Evolutionary conservation across 2,113 vertebrate genomes (phyloP).

Genomic region (Megaceryle torquata): DNA sequence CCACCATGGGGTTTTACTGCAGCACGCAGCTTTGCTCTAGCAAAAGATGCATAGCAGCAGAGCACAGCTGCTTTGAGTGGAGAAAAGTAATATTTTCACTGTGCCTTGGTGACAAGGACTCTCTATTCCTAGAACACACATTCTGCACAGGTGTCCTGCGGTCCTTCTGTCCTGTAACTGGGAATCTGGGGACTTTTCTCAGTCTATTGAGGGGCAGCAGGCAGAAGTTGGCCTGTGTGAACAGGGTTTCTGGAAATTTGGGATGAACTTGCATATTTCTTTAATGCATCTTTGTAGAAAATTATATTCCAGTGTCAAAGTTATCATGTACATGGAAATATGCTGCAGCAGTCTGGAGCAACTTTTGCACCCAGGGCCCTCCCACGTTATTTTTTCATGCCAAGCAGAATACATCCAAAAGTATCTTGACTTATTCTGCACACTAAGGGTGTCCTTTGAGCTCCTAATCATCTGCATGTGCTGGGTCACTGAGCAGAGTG

Average conservation of each 20-base stretch:
- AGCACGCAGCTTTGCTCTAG: not conserved
- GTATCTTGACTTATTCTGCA: not conserved
- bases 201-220: not conserved
- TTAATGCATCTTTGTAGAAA: not conserved
- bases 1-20: not conserved
- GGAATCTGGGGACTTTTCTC: not conserved
- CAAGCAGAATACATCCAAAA: not conserved
- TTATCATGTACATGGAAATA: not conserved
- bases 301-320: not conserved
- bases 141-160: not conserved
- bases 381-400: not conserved
- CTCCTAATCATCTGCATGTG: not conserved
- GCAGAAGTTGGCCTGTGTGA: not conserved
- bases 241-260: not conserved
- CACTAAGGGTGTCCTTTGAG: not conserved
- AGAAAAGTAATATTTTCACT: not conserved
- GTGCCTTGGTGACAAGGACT: not conserved
- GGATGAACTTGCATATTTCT: rapidly evolving
- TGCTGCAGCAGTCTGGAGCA: not conserved
- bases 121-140: not conserved
- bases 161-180: not conserved
- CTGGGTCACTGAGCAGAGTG: not conserved
- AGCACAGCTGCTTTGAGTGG: not conserved
- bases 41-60: not conserved
- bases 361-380: not conserved